Conservation (phyloP, 2,113 vertebrate genomes). For the Otis tarda region DNA sequence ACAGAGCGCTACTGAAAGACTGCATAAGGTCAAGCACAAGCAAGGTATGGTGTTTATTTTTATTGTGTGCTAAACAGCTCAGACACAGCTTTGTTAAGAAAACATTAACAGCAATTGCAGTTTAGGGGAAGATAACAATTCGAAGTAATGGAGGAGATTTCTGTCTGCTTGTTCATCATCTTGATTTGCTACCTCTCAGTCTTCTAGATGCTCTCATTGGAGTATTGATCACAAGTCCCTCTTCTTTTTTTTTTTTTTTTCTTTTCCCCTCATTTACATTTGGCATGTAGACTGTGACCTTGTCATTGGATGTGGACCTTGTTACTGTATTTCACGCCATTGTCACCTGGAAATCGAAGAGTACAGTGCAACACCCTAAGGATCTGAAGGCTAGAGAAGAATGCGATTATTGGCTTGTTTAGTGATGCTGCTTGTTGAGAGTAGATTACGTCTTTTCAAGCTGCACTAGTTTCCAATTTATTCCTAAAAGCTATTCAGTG, state of each 20-base stretch:
- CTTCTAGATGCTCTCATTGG: background rate
- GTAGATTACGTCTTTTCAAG: constrained; percentile 35
- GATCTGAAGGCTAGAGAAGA: constrained; percentile 53
- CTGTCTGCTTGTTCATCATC: background rate
- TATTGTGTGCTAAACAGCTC: background rate
- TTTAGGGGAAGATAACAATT: background rate
- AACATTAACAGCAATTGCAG: background rate
- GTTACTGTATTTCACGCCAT: background rate
- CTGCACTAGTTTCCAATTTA: constrained; percentile 27
- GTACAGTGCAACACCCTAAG: constrained; percentile 19
- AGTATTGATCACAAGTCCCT: background rate
- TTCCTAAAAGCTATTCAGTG: constrained; percentile 39
- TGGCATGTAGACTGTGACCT: constrained; percentile 23
- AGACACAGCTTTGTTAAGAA: background rate
- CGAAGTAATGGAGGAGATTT: background rate
- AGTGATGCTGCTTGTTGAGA: constrained; percentile 28
- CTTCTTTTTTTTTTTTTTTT: background rate
- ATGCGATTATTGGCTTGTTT: constrained; percentile 34
- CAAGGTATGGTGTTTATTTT: background rate
- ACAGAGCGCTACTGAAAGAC: background rate
- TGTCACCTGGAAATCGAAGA: constrained; percentile 26
- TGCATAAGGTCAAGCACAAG: background rate
- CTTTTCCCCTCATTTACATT: background rate
- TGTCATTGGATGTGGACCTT: constrained; percentile 52
- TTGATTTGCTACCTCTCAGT: background rate